Conservation (phyloP, 2,797 vertebrate species). For the Sphenopsis melanotis region DNA sequence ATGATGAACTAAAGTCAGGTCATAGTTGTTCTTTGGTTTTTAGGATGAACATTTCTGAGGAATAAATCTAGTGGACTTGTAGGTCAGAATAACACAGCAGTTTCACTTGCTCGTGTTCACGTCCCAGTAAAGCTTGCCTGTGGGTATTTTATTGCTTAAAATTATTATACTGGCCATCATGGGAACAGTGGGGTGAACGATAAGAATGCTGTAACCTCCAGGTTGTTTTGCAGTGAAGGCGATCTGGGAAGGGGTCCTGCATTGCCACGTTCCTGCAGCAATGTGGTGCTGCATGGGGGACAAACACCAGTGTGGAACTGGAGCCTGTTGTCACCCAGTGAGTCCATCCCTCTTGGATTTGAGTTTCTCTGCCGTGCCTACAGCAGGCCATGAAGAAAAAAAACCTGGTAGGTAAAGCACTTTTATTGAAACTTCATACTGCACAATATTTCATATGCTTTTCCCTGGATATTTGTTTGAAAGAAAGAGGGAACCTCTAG, state of each 20-base stretch:
- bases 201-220: rapidly evolving
- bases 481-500: not conserved
- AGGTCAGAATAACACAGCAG: not conserved
- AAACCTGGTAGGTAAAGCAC: not conserved
- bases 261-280: not conserved
- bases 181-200: not conserved
- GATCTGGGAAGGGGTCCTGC: rapidly evolving
- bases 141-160: not conserved
- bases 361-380: not conserved
- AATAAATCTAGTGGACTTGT: not conserved
- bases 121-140: not conserved
- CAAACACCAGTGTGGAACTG: not conserved
- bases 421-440: not conserved
- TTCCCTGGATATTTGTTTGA: not conserved
- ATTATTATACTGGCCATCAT: too few species aligned
- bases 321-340: not conserved
- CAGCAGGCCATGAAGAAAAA: not conserved
- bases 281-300: rapidly evolving
- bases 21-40: not conserved
- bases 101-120: rapidly evolving
- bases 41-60: not conserved
- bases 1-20: not conserved
- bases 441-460: not conserved
- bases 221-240: not conserved
- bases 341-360: not conserved